phyloP scores from a whole-genome alignment of 1,140 invertebrate species.

The Phortica variegata region DNA sequence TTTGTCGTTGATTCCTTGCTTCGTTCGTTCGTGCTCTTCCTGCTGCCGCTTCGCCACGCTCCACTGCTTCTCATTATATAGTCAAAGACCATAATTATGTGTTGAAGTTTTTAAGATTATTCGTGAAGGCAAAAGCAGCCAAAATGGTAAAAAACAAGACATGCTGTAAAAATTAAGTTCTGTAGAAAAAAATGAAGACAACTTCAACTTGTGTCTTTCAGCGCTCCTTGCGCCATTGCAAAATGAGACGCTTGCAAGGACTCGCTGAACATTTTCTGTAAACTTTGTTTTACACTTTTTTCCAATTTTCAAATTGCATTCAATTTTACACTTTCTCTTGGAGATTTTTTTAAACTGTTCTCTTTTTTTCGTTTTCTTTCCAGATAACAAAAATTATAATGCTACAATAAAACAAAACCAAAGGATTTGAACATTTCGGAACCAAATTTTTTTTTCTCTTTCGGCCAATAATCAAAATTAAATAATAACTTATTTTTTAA shows the following conservation, averaged over 20 bases:
- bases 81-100: conserved; percentile 55
- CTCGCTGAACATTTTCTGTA: no score
- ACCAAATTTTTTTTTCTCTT: conserved; percentile 22
- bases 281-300: no score
- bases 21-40: conserved; percentile 8
- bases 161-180: conserved; percentile 3
- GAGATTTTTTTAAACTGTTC: conserved; percentile 13
- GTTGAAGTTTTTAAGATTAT: conserved; percentile 47
- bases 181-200: no score
- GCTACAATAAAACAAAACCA: conserved; percentile 14
- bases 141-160: conserved; percentile 16
- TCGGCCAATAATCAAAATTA: conserved; percentile 36
- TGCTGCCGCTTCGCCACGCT: conserved; percentile 37
- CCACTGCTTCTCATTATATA: conserved; percentile 42
- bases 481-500: no score
- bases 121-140: conserved; percentile 16
- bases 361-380: not conserved
- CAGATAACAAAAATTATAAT: conserved; percentile 25
- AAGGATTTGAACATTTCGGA: conserved; percentile 38
- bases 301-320: no score
- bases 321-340: conserved; percentile 2
- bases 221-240: no score
- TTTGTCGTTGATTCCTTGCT: not conserved
- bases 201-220: no score
- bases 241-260: no score